These are phyloP conservation scores for Rutpela maculata DNA, from an alignment of 2,888 invertebrate species.

Conservation along the genomic window DNA sequence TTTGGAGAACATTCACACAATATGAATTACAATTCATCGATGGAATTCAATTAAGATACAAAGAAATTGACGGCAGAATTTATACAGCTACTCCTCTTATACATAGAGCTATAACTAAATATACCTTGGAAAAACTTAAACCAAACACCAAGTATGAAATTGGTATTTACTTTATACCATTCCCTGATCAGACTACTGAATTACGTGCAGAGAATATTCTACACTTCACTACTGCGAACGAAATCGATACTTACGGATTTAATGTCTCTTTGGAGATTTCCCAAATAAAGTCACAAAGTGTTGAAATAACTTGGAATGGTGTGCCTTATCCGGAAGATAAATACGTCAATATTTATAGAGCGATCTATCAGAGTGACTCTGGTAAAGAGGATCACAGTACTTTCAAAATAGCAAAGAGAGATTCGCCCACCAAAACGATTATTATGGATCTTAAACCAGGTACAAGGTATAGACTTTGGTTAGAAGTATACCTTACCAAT, in stretches of 20 bases:
- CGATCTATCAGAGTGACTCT: slow-evolving; percentile 86
- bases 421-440: slow-evolving; percentile 81
- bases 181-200: slow-evolving; percentile 86
- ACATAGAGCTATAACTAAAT: slow-evolving; percentile 87
- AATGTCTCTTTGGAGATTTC: slow-evolving; percentile 86
- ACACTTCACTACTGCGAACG: slow-evolving; percentile 83
- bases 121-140: slow-evolving; percentile 85
- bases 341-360: slow-evolving; percentile 91
- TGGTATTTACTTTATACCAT: slow-evolving; percentile 89
- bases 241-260: slow-evolving; percentile 88
- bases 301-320: slow-evolving; percentile 88
- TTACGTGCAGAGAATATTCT: slow-evolving; percentile 83
- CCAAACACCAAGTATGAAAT: slow-evolving; percentile 89
- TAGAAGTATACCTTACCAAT: slow-evolving; percentile 92
- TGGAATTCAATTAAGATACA: slow-evolving; percentile 90
- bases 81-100: slow-evolving; percentile 90
- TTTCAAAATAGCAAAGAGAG: slow-evolving; percentile 85
- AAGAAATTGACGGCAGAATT: slow-evolving; percentile 87
- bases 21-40: slow-evolving; percentile 90
- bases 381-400: slow-evolving; percentile 84
- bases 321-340: slow-evolving; percentile 93
- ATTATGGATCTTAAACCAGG: slow-evolving; percentile 85
- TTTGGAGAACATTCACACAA: slow-evolving; percentile 88
- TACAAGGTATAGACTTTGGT: slow-evolving; percentile 90
- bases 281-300: slow-evolving; percentile 84